Base-by-base conservation (phyloP, 2,888 invertebrate species). In the Leptopilina syphax region DNA sequence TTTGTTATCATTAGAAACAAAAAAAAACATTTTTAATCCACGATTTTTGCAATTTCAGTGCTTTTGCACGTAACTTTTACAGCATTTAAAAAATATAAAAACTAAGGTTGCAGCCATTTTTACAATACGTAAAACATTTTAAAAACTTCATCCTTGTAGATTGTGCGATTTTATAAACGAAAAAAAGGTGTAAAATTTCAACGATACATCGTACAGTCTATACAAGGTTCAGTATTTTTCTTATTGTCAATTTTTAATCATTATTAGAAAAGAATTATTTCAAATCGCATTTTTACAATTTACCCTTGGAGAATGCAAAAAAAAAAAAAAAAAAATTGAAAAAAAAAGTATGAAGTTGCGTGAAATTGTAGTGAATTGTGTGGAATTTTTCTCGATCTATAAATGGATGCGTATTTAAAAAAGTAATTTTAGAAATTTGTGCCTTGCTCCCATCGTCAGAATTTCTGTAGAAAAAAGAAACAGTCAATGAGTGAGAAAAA, bases 401-500 rank as follows among this genome's bases (percentile, higher is more conserved):
- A 67, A 70, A 54, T 73, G 73, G 54, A 57, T 54, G 57, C 57
- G 73, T 73, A 73, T 73, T 73, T 73, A 73, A 73, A 44, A 68
- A 73, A 73, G n/a, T 73, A 73, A 73, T 27, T 57, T 73, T 73
- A 57, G 34, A 57, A 73, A 54, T 54, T 73, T 73, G 73, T 73
- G 73, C 73, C 73, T 73, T 73, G 73, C 57, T 73, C 73, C 34
- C 73, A 73, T 73, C 73, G 73, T 73, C 73, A 73, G 73, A 57
- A 54, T 73, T 73, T 73, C 73, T 34, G 54, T 73, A 63, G 63
- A 0, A 24, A 57, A 54, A 41, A 54, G 41, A 57, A 73, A 73
- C 13, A 34, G 54, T 73, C 70, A 70, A 54, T 10, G 57, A 34
- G 57, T 73, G 73, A 73, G 13, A 54, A 34, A 44, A 44, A 50